Evolutionary conservation across 2,113 vertebrate species (phyloP).

Genomic region (Pheucticus melanocephalus): DNA sequence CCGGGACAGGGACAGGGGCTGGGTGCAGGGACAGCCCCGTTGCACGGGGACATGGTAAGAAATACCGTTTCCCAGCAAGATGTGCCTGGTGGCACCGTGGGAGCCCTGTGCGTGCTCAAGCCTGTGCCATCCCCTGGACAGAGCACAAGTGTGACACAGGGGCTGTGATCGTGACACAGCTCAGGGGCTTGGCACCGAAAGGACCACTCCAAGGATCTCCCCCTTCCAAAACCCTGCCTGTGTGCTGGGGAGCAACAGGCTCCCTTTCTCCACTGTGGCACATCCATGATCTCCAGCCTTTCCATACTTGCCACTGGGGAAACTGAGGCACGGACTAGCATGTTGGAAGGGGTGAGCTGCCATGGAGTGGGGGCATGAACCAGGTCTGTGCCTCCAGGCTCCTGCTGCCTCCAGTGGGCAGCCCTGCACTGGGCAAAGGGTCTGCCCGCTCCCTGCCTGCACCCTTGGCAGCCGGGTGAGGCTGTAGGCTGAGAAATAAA

Average conservation of each 20-base stretch:
- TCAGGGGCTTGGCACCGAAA: neutral
- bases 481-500: constrained; percentile 58
- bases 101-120: neutral
- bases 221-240: neutral
- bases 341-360: neutral
- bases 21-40: neutral
- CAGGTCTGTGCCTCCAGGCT: neutral
- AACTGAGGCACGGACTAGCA: neutral
- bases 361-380: neutral
- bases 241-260: neutral
- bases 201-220: neutral
- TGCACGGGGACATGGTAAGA: neutral
- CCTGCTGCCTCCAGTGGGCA: neutral
- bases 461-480: neutral
- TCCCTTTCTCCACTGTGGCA: neutral
- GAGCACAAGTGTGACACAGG: neutral
- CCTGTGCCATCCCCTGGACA: neutral
- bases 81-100: neutral
- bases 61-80: neutral
- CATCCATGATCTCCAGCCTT: neutral
- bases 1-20: neutral
- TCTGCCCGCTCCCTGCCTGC: neutral
- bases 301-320: neutral
- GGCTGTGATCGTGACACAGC: neutral
- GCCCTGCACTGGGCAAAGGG: neutral